Evolutionary conservation across 2,888 invertebrate genomes (phyloP).

Genomic region (Dynastes tityus): DNA sequence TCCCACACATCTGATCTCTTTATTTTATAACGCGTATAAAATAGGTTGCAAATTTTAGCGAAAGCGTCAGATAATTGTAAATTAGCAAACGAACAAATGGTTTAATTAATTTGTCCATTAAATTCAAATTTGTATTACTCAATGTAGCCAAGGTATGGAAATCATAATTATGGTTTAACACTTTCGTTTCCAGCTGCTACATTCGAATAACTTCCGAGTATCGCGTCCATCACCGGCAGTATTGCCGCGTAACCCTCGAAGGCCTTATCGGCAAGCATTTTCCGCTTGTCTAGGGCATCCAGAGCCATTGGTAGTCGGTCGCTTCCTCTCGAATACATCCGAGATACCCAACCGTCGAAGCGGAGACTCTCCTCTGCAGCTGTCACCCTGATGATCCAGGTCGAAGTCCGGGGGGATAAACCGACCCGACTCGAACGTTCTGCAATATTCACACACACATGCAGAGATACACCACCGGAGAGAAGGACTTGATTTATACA

Average conservation of each 20-base stretch:
- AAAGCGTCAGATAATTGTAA: too few species aligned
- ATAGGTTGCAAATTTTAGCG: too few species aligned
- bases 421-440: conserved; percentile 53
- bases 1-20: too few species aligned
- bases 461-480: not conserved
- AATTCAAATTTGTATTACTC: too few species aligned
- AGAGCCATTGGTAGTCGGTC: not conserved
- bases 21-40: too few species aligned
- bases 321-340: conserved; percentile 55
- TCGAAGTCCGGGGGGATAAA: conserved; percentile 45
- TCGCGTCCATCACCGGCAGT: not conserved
- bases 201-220: too few species aligned
- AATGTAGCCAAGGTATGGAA: not conserved
- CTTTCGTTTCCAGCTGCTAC: not conserved
- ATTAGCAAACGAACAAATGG: too few species aligned
- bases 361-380: conserved; percentile 58
- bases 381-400: conserved; percentile 62
- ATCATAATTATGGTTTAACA: not conserved
- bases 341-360: not conserved
- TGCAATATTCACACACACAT: conserved; percentile 58
- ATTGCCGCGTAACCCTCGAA: not conserved
- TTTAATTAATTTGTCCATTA: too few species aligned
- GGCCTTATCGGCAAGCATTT: conserved; percentile 43
- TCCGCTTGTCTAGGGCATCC: conserved; percentile 55
- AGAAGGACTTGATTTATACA: conserved; percentile 61